phyloP scores from a whole-genome alignment of 2,113 vertebrate species.

The Arvicanthis niloticus region DNA sequence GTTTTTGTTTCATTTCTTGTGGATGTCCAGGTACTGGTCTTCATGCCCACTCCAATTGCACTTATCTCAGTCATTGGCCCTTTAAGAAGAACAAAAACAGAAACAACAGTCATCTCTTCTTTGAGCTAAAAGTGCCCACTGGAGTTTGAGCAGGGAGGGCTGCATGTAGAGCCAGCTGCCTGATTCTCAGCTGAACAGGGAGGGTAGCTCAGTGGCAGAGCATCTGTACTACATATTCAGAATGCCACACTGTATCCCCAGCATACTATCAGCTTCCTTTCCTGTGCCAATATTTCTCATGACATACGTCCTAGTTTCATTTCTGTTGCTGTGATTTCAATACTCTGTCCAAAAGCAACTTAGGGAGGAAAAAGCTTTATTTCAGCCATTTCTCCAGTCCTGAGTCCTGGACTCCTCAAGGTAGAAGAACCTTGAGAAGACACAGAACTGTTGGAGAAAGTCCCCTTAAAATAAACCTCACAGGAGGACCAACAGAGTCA shows the following conservation, averaged over 20 bases:
- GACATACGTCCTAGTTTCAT: not conserved
- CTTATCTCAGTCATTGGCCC: not conserved
- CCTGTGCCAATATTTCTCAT: not conserved
- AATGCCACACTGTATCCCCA: not conserved
- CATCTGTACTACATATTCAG: too few species aligned
- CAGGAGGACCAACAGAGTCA: too few species aligned
- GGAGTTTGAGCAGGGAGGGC: not conserved
- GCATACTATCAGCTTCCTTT: not conserved
- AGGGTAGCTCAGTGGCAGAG: not conserved
- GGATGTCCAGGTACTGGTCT: not conserved
- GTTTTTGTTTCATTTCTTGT: not conserved
- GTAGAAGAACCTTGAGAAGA: too few species aligned
- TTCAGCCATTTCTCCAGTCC: not conserved
- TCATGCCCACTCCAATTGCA: not conserved
- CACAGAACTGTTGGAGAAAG: not conserved
- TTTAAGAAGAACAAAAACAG: not conserved
- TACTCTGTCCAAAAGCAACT: not conserved
- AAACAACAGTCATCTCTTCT: not conserved
- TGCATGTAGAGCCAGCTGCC: not conserved
- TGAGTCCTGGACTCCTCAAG: not conserved
- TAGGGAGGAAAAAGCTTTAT: not conserved
- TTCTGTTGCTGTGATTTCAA: not conserved
- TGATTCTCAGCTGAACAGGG: not conserved
- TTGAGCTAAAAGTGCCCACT: not conserved
- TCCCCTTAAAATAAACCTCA: not conserved